Base-by-base conservation (phyloP, 2,888 invertebrate genomes). In the Acronicta alni region DNA sequence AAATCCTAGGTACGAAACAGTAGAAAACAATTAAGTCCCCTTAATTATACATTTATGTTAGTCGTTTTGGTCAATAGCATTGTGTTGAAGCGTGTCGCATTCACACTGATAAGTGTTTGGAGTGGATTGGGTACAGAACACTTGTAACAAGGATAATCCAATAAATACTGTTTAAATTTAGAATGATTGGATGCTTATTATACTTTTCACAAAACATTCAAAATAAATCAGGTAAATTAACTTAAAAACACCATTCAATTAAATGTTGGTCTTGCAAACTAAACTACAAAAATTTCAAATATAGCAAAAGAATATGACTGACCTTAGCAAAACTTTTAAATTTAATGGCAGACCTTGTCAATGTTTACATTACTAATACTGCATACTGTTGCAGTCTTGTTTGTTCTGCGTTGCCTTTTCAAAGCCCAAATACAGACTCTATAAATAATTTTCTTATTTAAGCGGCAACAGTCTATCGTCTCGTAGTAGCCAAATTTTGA, bases 391-490 rank as follows among this genome's bases (percentile, higher is more conserved):
- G 75, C 62, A 76, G 78, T 72, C 66, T 72, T 62, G 67, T 62
- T 75, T 70, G 61, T 58, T 72, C 64, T 69, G 66, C 52, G 61
- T 52, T 61, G 47, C 48, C 67, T 48, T 57, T 47, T 61, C 79
- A 70, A 87, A 89, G 86, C 89, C 90, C 88, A 89, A 83, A 83
- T 82, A 83, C 83, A 83, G 81, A 88, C 88, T 89, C 89, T 89
- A 75, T 86, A 90, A 86, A 63, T 81, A 83, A 65, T 77, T 72
- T 80, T 80, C 75, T 72, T 58, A 77, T 77, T 72, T 82, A 91
- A 92, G 91, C 91, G 83, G 84, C 79, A 75, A 74, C 72, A 81
- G 88, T 87, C 91, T 88, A 86, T 90, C 92, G 93, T 93, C 93
- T 93, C 88, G 88, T 93, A 93, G 92, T 83, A 67, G 74, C 84